Evolutionary conservation across 2,888 invertebrate genomes (phyloP).

Genomic region (Coremacera marginata): DNA sequence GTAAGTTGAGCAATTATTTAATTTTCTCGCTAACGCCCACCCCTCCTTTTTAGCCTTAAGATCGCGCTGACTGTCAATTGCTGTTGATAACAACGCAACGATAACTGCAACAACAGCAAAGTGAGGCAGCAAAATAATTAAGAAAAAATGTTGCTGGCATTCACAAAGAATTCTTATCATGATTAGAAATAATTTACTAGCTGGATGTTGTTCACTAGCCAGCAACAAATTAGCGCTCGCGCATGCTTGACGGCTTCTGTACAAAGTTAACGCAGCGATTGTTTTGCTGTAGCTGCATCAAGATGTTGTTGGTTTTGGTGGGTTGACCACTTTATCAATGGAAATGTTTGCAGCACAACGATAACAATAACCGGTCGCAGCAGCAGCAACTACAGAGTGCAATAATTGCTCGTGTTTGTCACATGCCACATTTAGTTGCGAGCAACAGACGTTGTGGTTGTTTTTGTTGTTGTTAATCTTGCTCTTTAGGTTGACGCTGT

Average conservation of each 20-base stretch:
- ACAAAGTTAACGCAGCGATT: neutral
- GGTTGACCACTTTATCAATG: slow-evolving; percentile 18
- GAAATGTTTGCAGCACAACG: slow-evolving; percentile 12
- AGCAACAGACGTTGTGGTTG: neutral
- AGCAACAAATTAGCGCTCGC: neutral
- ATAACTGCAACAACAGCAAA: slow-evolving; percentile 1
- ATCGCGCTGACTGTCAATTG: neutral
- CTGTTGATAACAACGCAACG: slow-evolving; percentile 18
- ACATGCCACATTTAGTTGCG: slow-evolving; percentile 5
- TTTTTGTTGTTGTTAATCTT: neutral
- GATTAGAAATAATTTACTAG: slow-evolving; percentile 11
- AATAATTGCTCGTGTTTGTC: slow-evolving; percentile 12
- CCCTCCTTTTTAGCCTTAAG: neutral
- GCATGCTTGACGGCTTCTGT: neutral
- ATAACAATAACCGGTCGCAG: slow-evolving; percentile 7
- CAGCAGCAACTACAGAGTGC: neutral
- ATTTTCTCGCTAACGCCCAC: slow-evolving; percentile 22
- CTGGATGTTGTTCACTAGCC: slow-evolving; percentile 1
- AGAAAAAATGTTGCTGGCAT: neutral
- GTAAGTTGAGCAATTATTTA: slow-evolving; percentile 20
- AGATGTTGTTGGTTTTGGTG: slow-evolving; percentile 1
- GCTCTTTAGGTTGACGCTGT: slow-evolving; percentile 1
- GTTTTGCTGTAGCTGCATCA: neutral
- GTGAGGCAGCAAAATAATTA: neutral
- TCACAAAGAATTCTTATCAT: neutral